Evolutionary conservation across 2,888 invertebrate genomes (phyloP).

Genomic region (Margaritifera margaritifera): DNA sequence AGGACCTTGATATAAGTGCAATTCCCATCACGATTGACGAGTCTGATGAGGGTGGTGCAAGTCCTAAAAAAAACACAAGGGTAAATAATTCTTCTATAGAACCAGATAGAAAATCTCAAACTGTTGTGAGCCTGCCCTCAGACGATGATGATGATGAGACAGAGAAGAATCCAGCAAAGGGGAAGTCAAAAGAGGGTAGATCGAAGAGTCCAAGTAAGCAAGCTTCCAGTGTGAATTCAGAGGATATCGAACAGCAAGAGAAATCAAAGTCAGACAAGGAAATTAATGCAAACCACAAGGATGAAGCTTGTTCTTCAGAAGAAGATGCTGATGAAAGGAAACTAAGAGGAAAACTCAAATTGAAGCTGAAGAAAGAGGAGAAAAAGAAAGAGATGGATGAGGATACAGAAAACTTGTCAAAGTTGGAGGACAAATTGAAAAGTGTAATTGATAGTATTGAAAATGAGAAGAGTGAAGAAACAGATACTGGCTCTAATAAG

Average conservation of each 20-base stretch:
- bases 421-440: constrained; percentile 12
- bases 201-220: constrained; percentile 5
- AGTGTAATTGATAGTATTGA: constrained; percentile 9
- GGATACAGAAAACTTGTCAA: constrained; percentile 5
- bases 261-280: constrained; percentile 1
- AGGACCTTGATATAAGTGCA: constrained; percentile 9
- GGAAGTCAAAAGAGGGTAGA: constrained; percentile 4
- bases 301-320: constrained; percentile 3
- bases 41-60: not conserved
- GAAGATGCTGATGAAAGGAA: constrained; percentile 5
- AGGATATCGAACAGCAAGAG: not conserved
- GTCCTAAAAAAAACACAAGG: not conserved
- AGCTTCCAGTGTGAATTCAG: not conserved
- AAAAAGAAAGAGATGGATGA: constrained; percentile 6
- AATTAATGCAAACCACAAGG: not conserved
- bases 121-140: too few relatives aligned
- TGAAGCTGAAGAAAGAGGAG: constrained; percentile 2
- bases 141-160: constrained; percentile 13
- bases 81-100: too few relatives aligned
- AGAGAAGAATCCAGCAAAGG: constrained; percentile 5
- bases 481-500: constrained; percentile 1
- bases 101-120: too few relatives aligned
- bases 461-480: constrained; percentile 7
- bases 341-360: not conserved
- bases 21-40: constrained; percentile 14